Conservation (phyloP, 1,140 invertebrate genomes). For the Cydia strobilella region DNA sequence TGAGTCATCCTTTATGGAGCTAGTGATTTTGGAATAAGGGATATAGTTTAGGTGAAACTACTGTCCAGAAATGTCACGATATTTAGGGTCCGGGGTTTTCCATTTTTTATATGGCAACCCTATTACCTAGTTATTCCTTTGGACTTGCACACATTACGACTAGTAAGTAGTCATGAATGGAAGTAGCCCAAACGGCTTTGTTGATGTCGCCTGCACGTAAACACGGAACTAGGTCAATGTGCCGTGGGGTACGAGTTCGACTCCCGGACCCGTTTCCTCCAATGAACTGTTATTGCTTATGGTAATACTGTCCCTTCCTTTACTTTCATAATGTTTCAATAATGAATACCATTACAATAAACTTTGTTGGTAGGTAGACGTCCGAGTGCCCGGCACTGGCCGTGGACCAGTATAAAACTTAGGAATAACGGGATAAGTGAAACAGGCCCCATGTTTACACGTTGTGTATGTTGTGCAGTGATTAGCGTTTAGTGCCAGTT, state of each 20-base stretch:
- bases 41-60: no score
- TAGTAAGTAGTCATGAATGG: background rate
- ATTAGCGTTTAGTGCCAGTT: no score
- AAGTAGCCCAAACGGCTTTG: background rate
- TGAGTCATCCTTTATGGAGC: no score
- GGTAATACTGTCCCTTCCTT: background rate
- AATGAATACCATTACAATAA: background rate
- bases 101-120: background rate
- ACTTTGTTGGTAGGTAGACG: background rate
- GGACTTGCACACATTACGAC: background rate
- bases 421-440: no score
- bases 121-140: background rate
- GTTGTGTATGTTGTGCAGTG: no score
- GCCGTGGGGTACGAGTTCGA: background rate
- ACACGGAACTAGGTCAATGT: background rate
- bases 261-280: background rate
- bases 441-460: no score
- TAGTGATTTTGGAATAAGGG: no score
- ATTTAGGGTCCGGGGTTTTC: no score
- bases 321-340: background rate
- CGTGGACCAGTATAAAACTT: no score
- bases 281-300: constrained; percentile 8
- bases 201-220: background rate
- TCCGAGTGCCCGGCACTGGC: no score
- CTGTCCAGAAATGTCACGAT: no score